These are phyloP conservation scores for Hippopotamyrus pictus DNA, from an alignment of 2,797 vertebrate species.

Conservation along the genomic window DNA sequence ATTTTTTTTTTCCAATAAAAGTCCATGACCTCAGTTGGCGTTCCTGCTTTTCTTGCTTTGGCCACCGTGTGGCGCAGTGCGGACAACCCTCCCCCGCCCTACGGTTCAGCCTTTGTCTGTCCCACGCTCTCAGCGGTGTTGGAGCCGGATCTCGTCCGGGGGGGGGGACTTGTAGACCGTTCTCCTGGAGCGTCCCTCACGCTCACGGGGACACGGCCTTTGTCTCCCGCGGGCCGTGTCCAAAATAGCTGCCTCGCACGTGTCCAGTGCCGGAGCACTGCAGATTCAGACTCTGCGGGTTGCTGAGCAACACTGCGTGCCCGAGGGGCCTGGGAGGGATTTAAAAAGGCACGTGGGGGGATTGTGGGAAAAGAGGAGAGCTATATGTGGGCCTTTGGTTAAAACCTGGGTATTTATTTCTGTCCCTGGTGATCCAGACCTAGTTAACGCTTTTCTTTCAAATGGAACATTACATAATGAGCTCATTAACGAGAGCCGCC, in stretches of 20 bases:
- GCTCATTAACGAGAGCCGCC: background rate
- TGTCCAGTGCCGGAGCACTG: background rate
- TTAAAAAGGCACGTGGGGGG: conserved; percentile 38
- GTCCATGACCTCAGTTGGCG: conserved; percentile 71
- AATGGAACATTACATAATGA: conserved; percentile 20
- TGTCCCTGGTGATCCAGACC: conserved; percentile 17
- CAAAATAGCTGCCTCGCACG: background rate
- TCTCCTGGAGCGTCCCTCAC: background rate
- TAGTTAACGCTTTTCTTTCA: conserved; percentile 22
- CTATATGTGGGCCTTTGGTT: conserved; percentile 28
- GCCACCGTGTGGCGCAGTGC: background rate
- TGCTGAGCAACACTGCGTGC: conserved; percentile 36
- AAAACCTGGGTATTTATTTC: conserved; percentile 24
- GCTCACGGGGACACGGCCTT: background rate
- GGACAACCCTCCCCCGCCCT: background rate
- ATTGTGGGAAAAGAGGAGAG: conserved; percentile 16
- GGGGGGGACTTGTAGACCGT: background rate
- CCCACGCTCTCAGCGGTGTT: background rate
- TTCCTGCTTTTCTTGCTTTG: conserved; percentile 17
- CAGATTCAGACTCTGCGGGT: conserved; percentile 16
- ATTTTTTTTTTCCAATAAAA: conserved; percentile 75
- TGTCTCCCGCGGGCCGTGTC: background rate
- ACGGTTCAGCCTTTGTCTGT: background rate
- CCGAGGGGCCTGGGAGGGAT: conserved; percentile 29
- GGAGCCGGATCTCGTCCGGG: background rate